phyloP scores from a whole-genome alignment of 1,140 invertebrate genomes.

The Argopecten irradians region DNA sequence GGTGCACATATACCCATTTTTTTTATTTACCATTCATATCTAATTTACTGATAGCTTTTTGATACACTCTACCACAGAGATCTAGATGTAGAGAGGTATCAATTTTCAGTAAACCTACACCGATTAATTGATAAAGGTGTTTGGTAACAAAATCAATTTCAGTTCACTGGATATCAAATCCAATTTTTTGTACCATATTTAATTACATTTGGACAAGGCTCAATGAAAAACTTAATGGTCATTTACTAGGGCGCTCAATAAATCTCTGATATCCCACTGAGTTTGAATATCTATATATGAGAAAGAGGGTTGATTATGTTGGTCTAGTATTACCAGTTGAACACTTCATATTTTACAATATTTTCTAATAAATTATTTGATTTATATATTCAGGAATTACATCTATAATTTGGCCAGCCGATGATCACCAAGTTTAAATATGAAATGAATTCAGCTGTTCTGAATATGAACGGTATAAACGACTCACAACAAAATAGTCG shows the following conservation, averaged over 20 bases:
- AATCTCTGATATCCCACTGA: not conserved
- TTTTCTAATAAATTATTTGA: not conserved
- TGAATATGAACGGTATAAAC: too few species aligned
- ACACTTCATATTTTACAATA: not conserved
- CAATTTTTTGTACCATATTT: not conserved
- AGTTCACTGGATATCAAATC: not conserved
- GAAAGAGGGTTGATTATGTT: not conserved
- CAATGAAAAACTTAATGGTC: not conserved
- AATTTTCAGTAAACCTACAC: too few species aligned
- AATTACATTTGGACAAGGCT: not conserved
- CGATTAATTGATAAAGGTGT: not conserved
- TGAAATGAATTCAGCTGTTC: too few species aligned
- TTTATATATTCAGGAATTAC: not conserved
- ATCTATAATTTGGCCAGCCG: not conserved
- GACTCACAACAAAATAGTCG: not conserved
- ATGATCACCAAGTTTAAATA: not conserved
- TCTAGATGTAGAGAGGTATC: too few species aligned
- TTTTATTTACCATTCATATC: too few species aligned
- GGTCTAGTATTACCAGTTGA: not conserved
- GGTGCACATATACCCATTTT: too few species aligned
- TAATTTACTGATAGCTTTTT: too few species aligned
- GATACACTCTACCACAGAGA: too few species aligned
- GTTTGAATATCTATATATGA: not conserved
- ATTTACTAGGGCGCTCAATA: not conserved
- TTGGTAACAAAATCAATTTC: not conserved